phyloP scores from a whole-genome alignment of 2,888 invertebrate species.

The Drosophila rellima region DNA sequence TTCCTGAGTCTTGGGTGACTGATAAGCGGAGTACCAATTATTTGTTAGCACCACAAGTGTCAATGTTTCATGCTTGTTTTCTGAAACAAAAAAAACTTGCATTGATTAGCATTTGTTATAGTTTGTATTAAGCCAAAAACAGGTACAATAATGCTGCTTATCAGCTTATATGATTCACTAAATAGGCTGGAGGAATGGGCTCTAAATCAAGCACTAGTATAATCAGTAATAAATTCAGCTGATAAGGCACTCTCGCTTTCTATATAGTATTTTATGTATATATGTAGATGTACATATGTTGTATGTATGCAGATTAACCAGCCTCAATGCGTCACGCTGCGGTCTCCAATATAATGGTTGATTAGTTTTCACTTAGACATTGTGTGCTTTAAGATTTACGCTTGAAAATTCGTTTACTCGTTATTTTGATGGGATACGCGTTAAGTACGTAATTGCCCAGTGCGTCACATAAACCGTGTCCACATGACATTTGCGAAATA shows the following conservation, averaged over 20 bases:
- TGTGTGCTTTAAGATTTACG: slow-evolving; percentile 38
- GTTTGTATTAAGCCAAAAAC: slow-evolving; percentile 8
- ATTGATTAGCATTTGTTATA: slow-evolving; percentile 33
- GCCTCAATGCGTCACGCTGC: slow-evolving; percentile 47
- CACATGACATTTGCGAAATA: not conserved
- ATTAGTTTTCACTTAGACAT: slow-evolving; percentile 14
- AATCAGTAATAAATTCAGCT: slow-evolving; percentile 6
- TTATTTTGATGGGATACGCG: not conserved
- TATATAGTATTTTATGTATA: not conserved
- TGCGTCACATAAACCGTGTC: slow-evolving; percentile 35
- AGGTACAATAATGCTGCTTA: slow-evolving; percentile 34
- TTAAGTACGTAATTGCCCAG: slow-evolving; percentile 7
- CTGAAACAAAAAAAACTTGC: slow-evolving; percentile 11
- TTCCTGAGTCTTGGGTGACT: slow-evolving; percentile 9
- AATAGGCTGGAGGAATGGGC: not conserved
- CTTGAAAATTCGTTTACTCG: slow-evolving; percentile 11
- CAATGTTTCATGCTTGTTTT: slow-evolving; percentile 3
- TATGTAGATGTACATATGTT: too few species aligned
- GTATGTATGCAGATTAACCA: not conserved
- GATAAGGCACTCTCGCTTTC: slow-evolving; percentile 45
- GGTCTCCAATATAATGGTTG: slow-evolving; percentile 31
- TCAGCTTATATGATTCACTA: slow-evolving; percentile 36
- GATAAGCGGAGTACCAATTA: slow-evolving; percentile 19
- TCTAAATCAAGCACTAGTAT: not conserved
- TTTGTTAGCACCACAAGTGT: not conserved